A percentile compares a stretch with the other conserved stretches of the same genome.
Evolutionary conservation across 2,797 vertebrate genomes (phyloP).

Genomic region (Bucorvus abyssinicus): DNA sequence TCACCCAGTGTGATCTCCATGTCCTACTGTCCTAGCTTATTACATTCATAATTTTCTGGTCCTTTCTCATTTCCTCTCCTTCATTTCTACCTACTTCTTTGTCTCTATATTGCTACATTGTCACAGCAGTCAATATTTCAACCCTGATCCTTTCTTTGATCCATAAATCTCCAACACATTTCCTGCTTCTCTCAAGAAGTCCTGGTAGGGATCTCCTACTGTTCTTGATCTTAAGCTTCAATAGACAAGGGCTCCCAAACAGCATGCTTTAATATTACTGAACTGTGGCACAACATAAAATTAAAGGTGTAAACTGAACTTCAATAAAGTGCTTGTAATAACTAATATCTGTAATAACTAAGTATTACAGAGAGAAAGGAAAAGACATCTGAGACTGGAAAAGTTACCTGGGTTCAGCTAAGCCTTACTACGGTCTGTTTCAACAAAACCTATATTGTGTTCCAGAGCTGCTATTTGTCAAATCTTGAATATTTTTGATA

Average conservation of each 20-base stretch:
- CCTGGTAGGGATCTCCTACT: not conserved
- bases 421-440: not conserved
- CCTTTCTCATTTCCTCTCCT: not conserved
- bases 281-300: not conserved
- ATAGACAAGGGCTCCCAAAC: rapidly evolving
- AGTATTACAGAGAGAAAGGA: not conserved
- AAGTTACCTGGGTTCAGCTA: not conserved
- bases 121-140: not conserved
- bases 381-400: not conserved
- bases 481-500: not conserved
- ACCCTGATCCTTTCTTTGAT: not conserved
- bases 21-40: not conserved
- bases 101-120: not conserved
- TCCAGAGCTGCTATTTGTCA: not conserved
- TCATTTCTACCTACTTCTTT: not conserved
- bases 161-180: not conserved
- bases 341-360: not conserved
- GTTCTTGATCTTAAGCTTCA: not conserved
- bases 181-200: not conserved
- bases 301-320: not conserved
- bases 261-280: not conserved
- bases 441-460: not conserved
- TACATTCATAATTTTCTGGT: not conserved
- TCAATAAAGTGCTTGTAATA: not conserved
- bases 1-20: not conserved